These are phyloP conservation scores for Zoanthus sociatus DNA, from an alignment of 92 coral and sea anemone species.

Conservation along the genomic window DNA sequence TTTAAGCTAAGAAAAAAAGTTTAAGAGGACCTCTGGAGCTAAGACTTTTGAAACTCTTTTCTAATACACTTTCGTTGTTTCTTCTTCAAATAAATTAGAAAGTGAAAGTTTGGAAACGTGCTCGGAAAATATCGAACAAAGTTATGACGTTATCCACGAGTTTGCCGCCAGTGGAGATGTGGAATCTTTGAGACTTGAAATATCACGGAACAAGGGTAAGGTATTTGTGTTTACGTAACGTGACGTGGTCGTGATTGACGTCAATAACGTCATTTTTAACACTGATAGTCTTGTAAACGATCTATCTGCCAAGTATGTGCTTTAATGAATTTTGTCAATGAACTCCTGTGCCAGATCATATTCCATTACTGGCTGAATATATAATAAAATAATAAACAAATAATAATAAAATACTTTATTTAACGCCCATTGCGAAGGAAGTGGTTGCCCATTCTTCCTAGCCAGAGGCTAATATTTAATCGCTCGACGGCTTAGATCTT, in stretches of 20 bases:
- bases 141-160: conserved; percentile 50
- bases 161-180: conserved; percentile 78
- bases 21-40: too few species aligned
- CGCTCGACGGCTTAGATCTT: too few species aligned
- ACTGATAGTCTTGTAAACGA: neutral
- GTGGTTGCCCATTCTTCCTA: too few species aligned
- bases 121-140: conserved; percentile 19
- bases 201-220: conserved; percentile 76
- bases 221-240: neutral
- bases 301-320: neutral
- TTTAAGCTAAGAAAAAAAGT: too few species aligned
- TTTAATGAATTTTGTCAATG: neutral
- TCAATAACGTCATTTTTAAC: neutral
- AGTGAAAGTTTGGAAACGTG: conserved; percentile 32
- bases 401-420: too few species aligned
- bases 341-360: neutral
- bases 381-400: too few species aligned
- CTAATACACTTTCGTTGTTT: too few species aligned
- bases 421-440: too few species aligned
- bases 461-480: too few species aligned
- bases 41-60: too few species aligned
- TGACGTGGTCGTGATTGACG: neutral
- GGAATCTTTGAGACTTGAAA: conserved; percentile 69
- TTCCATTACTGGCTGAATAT: too few species aligned
- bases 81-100: neutral